Percentiles rank a stretch among this genome's conserved stretches.
Conservation (phyloP, 2,888 invertebrate genomes). For the Theretra japonica region DNA sequence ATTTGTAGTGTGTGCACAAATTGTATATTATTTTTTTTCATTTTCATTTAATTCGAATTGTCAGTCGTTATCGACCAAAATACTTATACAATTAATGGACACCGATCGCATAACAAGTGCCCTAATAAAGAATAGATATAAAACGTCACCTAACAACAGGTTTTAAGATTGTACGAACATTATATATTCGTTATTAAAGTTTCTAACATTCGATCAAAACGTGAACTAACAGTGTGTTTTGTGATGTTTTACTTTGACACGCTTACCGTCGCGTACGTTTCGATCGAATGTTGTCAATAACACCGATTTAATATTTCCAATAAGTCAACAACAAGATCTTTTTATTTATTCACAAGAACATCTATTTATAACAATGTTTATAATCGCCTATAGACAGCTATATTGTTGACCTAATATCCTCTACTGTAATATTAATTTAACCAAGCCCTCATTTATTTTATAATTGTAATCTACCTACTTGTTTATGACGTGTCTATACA, state of each 20-base stretch:
- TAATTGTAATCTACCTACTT: constrained; percentile 8
- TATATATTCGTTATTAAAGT: constrained; percentile 8
- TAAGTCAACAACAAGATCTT: constrained; percentile 65
- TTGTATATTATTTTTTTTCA: constrained; percentile 9
- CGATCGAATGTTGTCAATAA: constrained; percentile 17
- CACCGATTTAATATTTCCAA: constrained; percentile 29
- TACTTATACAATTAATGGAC: constrained; percentile 28
- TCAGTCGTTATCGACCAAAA: constrained; percentile 19
- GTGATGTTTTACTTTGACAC: not conserved
- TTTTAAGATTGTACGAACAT: constrained; percentile 21
- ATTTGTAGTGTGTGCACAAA: constrained; percentile 17
- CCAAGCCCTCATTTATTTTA: constrained; percentile 28
- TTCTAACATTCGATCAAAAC: constrained; percentile 8
- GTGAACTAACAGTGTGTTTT: not conserved
- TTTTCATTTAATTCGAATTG: constrained; percentile 21
- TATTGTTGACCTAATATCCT: constrained; percentile 45
- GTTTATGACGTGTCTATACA: constrained; percentile 4
- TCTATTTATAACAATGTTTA: constrained; percentile 70
- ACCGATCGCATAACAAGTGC: constrained; percentile 16
- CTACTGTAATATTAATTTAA: constrained; percentile 47
- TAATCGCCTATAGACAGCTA: constrained; percentile 60
- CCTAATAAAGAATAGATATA: constrained; percentile 25
- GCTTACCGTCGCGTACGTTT: not conserved
- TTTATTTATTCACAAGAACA: constrained; percentile 61
- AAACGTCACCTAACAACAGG: constrained; percentile 28